A percentile compares a stretch with the other conserved stretches of the same genome.
Evolutionary conservation across 2,888 invertebrate genomes (phyloP).

Genomic region (Myopa tessellatipennis): DNA sequence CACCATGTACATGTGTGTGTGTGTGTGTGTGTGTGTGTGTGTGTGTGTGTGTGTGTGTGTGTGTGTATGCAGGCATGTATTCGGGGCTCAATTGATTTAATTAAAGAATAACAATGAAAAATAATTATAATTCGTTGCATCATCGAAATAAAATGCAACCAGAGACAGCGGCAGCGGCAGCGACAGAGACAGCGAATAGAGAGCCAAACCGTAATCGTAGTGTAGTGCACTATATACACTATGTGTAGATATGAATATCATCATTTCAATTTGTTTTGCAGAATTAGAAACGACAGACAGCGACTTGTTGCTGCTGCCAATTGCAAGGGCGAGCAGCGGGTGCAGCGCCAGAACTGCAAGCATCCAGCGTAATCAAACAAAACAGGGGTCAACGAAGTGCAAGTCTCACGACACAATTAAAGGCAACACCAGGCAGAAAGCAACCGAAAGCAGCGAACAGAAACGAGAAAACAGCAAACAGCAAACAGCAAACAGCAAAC

Average conservation of each 20-base stretch:
- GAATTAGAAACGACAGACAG: too few species aligned
- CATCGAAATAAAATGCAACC: constrained; percentile 3
- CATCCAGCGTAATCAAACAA: constrained; percentile 41
- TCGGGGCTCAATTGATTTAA: constrained; percentile 39
- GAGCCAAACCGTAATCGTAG: not conserved
- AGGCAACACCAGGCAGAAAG: constrained; percentile 35
- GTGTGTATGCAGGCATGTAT: not conserved
- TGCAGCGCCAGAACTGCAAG: constrained; percentile 36
- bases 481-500: not conserved
- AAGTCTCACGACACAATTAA: constrained; percentile 59
- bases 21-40: too few species aligned
- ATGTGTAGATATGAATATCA: too few species aligned
- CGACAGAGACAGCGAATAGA: not conserved
- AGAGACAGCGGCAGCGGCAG: too few species aligned
- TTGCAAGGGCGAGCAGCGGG: too few species aligned
- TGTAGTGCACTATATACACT: not conserved
- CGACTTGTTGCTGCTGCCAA: too few species aligned
- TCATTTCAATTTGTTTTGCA: too few species aligned
- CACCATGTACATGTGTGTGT: too few species aligned
- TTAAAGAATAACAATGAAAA: constrained; percentile 38
- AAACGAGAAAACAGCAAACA: not conserved
- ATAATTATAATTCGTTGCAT: constrained; percentile 35
- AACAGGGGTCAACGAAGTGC: constrained; percentile 55
- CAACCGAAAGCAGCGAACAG: not conserved
- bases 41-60: too few species aligned